These are phyloP conservation scores for Drosophila rufa DNA, from an alignment of 1,140 invertebrate species.

Conservation along the genomic window DNA sequence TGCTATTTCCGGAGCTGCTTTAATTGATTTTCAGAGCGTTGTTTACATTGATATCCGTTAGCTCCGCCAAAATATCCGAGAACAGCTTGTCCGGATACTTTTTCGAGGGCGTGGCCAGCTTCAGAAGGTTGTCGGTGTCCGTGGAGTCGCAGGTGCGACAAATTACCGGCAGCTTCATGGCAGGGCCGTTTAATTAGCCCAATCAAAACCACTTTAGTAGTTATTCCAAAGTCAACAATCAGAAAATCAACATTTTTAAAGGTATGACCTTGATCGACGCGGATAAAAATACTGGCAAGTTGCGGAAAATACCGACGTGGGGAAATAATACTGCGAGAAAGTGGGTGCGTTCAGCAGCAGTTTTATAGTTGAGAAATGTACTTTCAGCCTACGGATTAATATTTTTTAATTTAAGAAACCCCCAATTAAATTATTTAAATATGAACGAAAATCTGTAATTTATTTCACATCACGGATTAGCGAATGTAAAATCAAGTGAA, in stretches of 20 bases:
- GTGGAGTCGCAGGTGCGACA: slow-evolving; percentile 75
- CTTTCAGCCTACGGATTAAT: too few relatives aligned
- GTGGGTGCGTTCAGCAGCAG: not conserved
- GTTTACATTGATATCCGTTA: slow-evolving; percentile 66
- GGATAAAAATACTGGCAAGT: slow-evolving; percentile 4
- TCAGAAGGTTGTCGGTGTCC: slow-evolving; percentile 61
- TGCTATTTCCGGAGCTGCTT: not conserved
- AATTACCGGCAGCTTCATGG: slow-evolving; percentile 69
- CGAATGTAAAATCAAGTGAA: too few relatives aligned
- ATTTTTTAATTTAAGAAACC: too few relatives aligned
- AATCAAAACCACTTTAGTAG: not conserved
- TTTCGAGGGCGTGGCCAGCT: slow-evolving; percentile 62
- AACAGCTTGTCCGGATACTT: slow-evolving; percentile 69
- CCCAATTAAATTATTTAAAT: not conserved
- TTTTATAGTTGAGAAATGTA: too few relatives aligned
- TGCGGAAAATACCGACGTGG: not conserved
- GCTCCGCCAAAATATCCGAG: slow-evolving; percentile 61
- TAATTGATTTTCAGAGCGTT: not conserved
- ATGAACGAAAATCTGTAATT: too few relatives aligned
- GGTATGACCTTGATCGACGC: slow-evolving; percentile 6
- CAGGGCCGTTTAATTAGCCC: not conserved
- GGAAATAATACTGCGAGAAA: not conserved
- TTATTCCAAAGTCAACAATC: slow-evolving; percentile 48
- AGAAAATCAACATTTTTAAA: slow-evolving; percentile 53
- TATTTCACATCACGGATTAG: too few relatives aligned